phyloP scores from a whole-genome alignment of 2,113 vertebrate species.

The Bos taurus region DNA sequence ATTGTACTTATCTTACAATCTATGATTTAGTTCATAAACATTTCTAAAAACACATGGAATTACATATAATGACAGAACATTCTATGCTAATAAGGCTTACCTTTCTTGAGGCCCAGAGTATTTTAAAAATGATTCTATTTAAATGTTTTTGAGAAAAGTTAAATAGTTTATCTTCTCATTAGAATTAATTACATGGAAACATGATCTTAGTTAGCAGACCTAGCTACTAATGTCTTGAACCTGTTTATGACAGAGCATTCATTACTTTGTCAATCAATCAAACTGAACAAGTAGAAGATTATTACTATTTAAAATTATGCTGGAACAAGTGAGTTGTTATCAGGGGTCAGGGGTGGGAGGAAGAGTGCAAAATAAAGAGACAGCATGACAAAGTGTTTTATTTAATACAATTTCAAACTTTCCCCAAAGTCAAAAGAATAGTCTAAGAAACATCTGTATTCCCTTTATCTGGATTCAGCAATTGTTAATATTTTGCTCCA shows the following conservation, averaged over 20 bases:
- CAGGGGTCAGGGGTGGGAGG: not conserved
- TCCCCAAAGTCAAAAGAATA: not conserved
- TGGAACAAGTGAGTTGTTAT: not conserved
- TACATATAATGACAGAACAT: not conserved
- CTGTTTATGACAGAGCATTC: not conserved
- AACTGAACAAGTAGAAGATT: slow-evolving; percentile 5
- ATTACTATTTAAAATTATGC: not conserved
- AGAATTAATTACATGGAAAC: slow-evolving; percentile 9
- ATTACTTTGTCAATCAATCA: not conserved
- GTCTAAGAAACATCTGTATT: not conserved
- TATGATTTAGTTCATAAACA: not conserved
- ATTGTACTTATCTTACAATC: not conserved
- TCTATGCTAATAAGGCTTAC: not conserved
- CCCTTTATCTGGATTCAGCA: not conserved
- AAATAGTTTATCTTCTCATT: not conserved
- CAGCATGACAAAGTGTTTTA: not conserved
- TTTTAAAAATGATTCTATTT: not conserved
- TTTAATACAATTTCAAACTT: not conserved
- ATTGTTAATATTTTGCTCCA: not conserved
- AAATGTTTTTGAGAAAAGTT: not conserved
- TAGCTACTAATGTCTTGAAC: not conserved
- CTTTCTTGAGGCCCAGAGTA: not conserved
- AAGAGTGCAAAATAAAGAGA: not conserved
- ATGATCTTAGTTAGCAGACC: not conserved
- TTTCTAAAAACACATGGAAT: not conserved